Conservation (phyloP, 2,888 invertebrate genomes). For the Linnaemya vulpina region DNA sequence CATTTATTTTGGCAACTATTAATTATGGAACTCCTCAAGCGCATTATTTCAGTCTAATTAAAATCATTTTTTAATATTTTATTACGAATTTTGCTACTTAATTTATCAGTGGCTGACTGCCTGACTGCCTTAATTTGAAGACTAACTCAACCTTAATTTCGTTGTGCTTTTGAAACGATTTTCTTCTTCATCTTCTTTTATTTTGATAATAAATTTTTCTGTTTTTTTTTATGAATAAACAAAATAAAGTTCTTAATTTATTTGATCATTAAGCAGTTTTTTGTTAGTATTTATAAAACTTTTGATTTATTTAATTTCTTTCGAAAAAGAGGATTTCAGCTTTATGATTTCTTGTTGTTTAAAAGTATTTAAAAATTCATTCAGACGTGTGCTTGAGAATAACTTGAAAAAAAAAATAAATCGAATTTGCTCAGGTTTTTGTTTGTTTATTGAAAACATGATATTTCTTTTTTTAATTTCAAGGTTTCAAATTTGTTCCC, state of each 20-base stretch:
- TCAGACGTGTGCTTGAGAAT: neutral
- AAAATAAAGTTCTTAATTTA: constrained; percentile 8
- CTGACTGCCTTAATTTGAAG: constrained; percentile 5
- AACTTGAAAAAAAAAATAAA: neutral
- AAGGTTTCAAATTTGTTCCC: neutral
- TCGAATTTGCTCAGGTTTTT: neutral
- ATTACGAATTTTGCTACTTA: neutral
- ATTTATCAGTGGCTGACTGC: neutral
- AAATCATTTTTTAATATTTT: neutral
- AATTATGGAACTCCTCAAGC: constrained; percentile 20
- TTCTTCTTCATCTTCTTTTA: too few species aligned
- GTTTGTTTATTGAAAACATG: constrained; percentile 1
- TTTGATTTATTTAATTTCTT: neutral
- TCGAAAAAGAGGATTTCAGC: constrained; percentile 39
- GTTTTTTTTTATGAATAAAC: constrained; percentile 9
- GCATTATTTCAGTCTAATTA: constrained; percentile 8
- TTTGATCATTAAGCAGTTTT: constrained; percentile 14
- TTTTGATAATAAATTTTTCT: too few species aligned
- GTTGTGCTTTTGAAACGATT: neutral
- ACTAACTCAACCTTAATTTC: constrained; percentile 1
- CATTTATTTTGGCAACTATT: constrained; percentile 23
- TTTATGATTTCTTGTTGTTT: constrained; percentile 38
- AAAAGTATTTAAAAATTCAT: constrained; percentile 15
- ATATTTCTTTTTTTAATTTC: neutral
- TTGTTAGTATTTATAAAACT: neutral